Percentiles rank a stretch among this genome's conserved stretches.
Evolutionary conservation across 2,888 invertebrate genomes (phyloP).

Genomic region (Nebria brevicollis): DNA sequence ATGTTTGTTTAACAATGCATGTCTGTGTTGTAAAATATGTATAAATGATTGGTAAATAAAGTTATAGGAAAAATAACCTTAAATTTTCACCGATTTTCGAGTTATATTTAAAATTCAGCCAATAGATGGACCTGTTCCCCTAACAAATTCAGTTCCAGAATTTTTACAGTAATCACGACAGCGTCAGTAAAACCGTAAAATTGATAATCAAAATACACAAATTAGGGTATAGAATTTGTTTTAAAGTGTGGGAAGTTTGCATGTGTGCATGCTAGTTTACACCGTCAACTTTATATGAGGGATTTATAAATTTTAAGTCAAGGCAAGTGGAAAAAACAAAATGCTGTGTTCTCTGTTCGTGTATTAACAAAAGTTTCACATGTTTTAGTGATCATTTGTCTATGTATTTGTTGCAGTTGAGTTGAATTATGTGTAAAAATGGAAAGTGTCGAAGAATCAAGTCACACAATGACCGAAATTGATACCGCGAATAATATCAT

Average conservation of each 20-base stretch:
- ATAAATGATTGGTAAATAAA: background rate
- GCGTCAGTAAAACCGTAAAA: conserved; percentile 30
- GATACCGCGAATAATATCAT: conserved; percentile 31
- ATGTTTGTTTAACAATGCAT: background rate
- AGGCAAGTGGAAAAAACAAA: conserved; percentile 39
- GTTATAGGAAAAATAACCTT: background rate
- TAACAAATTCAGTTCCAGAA: conserved; percentile 20
- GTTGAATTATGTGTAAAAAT: conserved; percentile 34
- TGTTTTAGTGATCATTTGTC: conserved; percentile 37
- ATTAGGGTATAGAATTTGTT: background rate
- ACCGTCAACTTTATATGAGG: background rate
- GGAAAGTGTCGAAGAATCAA: conserved; percentile 28
- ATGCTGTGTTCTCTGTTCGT: background rate
- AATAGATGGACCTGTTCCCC: conserved; percentile 36
- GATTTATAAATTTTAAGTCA: conserved; percentile 11
- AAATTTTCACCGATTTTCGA: conserved; percentile 8
- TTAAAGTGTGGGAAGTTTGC: background rate
- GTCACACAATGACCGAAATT: conserved; percentile 17
- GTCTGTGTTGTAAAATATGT: background rate
- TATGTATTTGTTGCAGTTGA: conserved; percentile 25
- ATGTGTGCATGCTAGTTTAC: background rate
- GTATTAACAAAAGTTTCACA: conserved; percentile 31
- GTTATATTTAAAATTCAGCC: conserved; percentile 18
- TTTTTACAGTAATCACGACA: conserved; percentile 42
- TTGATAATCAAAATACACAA: background rate